Base-by-base conservation (phyloP, 2,888 invertebrate species). In the Trachelus troglodyta region DNA sequence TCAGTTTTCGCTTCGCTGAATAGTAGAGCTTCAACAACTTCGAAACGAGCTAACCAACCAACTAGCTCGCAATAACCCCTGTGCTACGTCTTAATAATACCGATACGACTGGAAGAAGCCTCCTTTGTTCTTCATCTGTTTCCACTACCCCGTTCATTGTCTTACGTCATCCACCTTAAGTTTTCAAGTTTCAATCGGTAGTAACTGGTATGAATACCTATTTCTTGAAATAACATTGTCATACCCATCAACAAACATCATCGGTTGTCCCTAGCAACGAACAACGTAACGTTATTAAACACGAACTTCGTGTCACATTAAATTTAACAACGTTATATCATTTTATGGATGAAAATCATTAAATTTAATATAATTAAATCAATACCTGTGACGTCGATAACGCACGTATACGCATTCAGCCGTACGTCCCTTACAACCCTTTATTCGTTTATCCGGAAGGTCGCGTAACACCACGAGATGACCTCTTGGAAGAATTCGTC, bases 41-140 rank as follows among this genome's bases (percentile, higher is more conserved):
- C 84, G 83, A 84, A 82, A 83, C 84, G 81, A 87, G 81, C 83
- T 86, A 87, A 87, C 87, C 83, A 87, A 85, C 86, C 87, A 81
- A 81, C 86, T 85, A 85, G 86, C 86, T 87, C 84, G 82, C 85
- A 86, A 86, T 87, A 85, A 86, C 77, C 82, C 83, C 81, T 83
- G 78, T 77, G 80, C 76, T 77, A 75, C 74, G 81, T 81, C 80
- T 87, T 85, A 87, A 85, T 82, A 86, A 86, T 81, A 75, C 77
- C 75, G 69, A 56, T 34, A 31, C 56, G 69, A 37, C 15, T 75
- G n/a, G 37, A 30, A 69, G 78, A 80, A 35, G n/a, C 11, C 31
- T 75, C 74, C 74, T 71, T 56, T 56, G 56, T 56, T 56, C 56
- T 23, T 56, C 56, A 9, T 56, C 0, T 56, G 23, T 56, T 23